Percentiles rank a stretch among this genome's conserved stretches.
phyloP scores from a whole-genome alignment of 1,140 invertebrate species.

The Potamilus streckersoni region DNA sequence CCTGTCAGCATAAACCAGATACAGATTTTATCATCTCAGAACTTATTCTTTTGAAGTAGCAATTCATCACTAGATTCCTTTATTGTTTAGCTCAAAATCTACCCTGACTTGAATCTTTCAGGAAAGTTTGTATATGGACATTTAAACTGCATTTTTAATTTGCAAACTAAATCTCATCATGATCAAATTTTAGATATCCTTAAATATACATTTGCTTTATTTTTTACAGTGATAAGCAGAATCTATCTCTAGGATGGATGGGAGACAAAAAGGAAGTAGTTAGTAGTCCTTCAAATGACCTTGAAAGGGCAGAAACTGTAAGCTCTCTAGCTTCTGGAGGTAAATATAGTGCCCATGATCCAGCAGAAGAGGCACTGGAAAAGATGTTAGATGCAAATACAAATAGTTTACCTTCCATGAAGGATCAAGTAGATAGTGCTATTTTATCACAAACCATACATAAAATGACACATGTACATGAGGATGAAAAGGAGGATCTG shows the following conservation, averaged over 20 bases:
- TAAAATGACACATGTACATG: not conserved
- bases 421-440: constrained; percentile 4
- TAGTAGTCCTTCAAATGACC: constrained; percentile 24
- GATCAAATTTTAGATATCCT: not conserved
- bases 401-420: not conserved
- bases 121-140: not conserved
- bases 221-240: constrained; percentile 28
- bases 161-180: no score
- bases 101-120: not conserved
- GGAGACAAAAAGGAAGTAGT: constrained; percentile 23
- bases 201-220: not conserved
- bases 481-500: constrained; percentile 15
- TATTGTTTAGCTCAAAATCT: not conserved
- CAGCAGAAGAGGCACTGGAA: constrained; percentile 15
- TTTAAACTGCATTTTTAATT: not conserved
- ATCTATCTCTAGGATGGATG: not conserved
- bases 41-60: not conserved
- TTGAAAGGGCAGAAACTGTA: constrained; percentile 36
- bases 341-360: constrained; percentile 28
- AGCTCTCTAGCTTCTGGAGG: constrained; percentile 42
- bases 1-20: not conserved
- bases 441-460: not conserved
- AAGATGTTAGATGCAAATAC: not conserved
- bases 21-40: not conserved
- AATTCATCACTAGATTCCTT: not conserved